These are phyloP conservation scores for Argya squamiceps DNA, from an alignment of 2,797 vertebrate genomes.

Conservation along the genomic window DNA sequence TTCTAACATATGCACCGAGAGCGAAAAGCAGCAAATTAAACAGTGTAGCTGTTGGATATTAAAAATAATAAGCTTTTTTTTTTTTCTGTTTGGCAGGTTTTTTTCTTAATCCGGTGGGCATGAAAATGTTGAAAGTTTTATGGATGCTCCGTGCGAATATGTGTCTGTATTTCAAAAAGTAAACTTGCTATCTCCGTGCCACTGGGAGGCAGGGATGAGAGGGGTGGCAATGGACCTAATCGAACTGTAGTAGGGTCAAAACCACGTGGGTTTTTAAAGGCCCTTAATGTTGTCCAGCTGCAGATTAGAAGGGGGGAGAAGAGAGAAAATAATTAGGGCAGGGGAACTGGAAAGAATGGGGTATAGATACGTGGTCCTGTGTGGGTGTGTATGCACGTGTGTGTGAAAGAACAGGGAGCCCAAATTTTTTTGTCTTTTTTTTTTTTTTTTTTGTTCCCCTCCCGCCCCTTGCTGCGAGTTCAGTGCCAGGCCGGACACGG, in stretches of 20 bases:
- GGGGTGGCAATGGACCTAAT: conserved; percentile 62
- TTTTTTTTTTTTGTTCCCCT: background rate
- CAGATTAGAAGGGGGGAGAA: conserved; percentile 37
- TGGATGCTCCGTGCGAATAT: background rate
- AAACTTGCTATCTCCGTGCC: conserved; percentile 63
- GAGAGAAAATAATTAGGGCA: conserved; percentile 22
- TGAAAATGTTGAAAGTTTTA: background rate
- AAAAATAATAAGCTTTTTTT: background rate
- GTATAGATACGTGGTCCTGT: background rate
- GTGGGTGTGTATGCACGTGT: conserved; percentile 24
- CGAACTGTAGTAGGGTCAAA: conserved; percentile 70
- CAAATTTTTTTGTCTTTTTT: background rate
- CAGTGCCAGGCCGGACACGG: conserved; percentile 74
- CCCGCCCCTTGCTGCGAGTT: conserved; percentile 22
- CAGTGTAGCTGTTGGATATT: background rate
- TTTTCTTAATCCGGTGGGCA: background rate
- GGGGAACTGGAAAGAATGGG: conserved; percentile 65
- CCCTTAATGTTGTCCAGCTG: conserved; percentile 90
- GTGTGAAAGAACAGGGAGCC: conserved; percentile 61
- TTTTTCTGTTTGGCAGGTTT: background rate
- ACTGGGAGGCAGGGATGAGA: conserved; percentile 13
- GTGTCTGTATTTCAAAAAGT: conserved; percentile 57
- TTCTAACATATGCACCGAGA: background rate
- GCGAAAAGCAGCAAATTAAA: background rate
- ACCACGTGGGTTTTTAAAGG: conserved; percentile 74